phyloP scores from a whole-genome alignment of 2,888 invertebrate species.

The Plemyria rubiginata region DNA sequence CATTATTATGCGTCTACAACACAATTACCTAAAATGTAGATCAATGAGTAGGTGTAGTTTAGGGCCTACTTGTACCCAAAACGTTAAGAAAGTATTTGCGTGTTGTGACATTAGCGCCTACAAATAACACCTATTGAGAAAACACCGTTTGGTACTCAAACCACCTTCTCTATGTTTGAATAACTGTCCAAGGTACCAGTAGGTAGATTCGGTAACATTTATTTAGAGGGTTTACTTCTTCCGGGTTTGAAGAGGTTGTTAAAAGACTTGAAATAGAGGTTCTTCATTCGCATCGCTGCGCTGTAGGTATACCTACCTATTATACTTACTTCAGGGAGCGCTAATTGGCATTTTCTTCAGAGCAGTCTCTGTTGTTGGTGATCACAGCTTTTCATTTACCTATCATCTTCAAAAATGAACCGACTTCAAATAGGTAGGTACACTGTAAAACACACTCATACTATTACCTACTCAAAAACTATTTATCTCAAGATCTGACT shows the following conservation, averaged over 20 bases:
- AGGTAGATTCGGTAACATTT: neutral
- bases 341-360: too few relatives aligned
- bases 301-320: too few relatives aligned
- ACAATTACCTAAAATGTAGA: conserved; percentile 14
- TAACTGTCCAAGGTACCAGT: conserved; percentile 18
- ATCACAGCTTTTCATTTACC: too few relatives aligned
- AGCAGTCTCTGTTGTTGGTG: too few relatives aligned
- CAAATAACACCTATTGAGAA: conserved; percentile 25
- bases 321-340: too few relatives aligned
- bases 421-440: too few relatives aligned
- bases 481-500: too few relatives aligned
- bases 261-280: neutral
- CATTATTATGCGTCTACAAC: too few relatives aligned
- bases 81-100: conserved; percentile 32
- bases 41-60: conserved; percentile 30
- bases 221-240: conserved; percentile 18
- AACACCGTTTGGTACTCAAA: conserved; percentile 24
- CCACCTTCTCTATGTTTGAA: conserved; percentile 13
- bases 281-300: too few relatives aligned
- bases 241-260: conserved; percentile 12
- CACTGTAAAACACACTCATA: too few relatives aligned
- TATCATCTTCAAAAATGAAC: too few relatives aligned
- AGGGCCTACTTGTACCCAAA: conserved; percentile 28
- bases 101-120: conserved; percentile 34
- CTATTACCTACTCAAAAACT: too few relatives aligned